These are phyloP conservation scores for Anolis carolinensis DNA, from an alignment of 2,113 vertebrate genomes.

Conservation along the genomic window DNA sequence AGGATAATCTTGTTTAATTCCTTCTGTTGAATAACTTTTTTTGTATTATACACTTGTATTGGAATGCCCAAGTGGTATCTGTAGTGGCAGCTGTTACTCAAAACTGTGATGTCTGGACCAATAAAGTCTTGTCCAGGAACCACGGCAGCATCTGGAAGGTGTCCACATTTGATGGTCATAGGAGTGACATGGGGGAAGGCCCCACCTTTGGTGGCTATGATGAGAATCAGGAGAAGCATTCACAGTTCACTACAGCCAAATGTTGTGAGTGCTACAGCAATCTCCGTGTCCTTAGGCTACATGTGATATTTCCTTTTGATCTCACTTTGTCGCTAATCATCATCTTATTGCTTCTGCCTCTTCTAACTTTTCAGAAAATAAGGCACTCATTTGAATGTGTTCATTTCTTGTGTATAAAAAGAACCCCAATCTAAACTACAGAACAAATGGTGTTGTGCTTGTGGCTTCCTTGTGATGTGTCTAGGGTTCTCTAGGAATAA, in stretches of 20 bases:
- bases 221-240: too few species aligned
- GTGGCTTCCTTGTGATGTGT: not conserved
- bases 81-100: too few species aligned
- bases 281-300: not conserved
- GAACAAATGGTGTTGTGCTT: not conserved
- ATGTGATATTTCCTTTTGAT: not conserved
- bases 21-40: too few species aligned
- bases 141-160: too few species aligned
- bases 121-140: too few species aligned
- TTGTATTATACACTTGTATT: too few species aligned
- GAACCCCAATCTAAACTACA: not conserved
- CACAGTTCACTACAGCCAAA: not conserved
- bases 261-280: not conserved
- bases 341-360: not conserved
- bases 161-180: too few species aligned
- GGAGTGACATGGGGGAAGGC: too few species aligned
- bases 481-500: not conserved
- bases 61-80: too few species aligned
- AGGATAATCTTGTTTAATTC: too few species aligned
- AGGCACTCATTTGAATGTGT: not conserved
- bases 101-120: too few species aligned
- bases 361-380: not conserved
- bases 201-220: too few species aligned
- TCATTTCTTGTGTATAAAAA: not conserved
- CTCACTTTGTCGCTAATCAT: not conserved